phyloP scores from a whole-genome alignment of 2,113 vertebrate genomes.

The Bufo gargarizans region DNA sequence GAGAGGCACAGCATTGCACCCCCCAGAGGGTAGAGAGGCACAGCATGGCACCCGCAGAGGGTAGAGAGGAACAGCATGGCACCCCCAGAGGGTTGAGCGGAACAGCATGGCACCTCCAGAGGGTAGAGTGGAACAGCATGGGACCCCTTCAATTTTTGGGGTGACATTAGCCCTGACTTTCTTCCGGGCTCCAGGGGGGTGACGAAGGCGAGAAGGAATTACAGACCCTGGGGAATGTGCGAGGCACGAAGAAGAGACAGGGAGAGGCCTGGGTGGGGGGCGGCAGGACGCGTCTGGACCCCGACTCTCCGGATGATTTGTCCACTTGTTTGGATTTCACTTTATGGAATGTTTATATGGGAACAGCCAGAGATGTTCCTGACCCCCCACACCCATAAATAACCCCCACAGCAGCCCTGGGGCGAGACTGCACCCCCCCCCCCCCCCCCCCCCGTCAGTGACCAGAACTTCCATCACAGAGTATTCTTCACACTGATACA shows the following conservation, averaged over 20 bases:
- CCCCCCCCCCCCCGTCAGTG: no score
- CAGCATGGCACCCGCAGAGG: no score
- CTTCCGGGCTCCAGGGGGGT: no score
- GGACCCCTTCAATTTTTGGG: neutral
- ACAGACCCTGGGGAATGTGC: neutral
- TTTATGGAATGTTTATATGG: slow-evolving; percentile 10
- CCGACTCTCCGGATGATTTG: neutral
- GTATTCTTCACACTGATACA: no score
- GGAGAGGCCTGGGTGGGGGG: neutral
- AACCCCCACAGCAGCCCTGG: neutral
- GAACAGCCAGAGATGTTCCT: neutral
- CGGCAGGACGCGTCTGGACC: neutral
- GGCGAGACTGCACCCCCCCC: neutral
- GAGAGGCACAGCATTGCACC: no score
- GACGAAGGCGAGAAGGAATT: neutral
- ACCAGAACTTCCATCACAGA: no score
- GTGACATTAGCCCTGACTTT: no score
- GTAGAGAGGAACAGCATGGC: no score
- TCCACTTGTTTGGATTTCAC: slow-evolving; percentile 24
- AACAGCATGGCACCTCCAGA: neutral
- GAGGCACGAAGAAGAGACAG: no score
- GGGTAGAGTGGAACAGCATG: neutral
- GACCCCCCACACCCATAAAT: neutral
- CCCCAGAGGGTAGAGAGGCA: no score
- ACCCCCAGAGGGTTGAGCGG: neutral